Evolutionary conservation across 1,140 invertebrate species (phyloP), one percentile per base, ranked within the genome.

Genomic region (Drosophila eugracilis): DNA sequence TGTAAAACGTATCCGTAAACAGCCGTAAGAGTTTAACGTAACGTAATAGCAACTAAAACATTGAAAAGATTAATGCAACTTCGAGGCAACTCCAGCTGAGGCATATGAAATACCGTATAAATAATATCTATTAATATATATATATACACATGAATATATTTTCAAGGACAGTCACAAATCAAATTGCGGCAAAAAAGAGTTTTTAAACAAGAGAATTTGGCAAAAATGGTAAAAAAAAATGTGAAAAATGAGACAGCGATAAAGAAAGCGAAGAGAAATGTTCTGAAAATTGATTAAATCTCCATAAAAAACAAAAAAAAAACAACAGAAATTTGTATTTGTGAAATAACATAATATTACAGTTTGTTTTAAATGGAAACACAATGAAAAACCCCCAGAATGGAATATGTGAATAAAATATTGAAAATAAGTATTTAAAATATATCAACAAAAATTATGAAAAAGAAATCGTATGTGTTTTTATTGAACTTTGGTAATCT

Each of bases 391-490:
- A 48, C 48, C 58, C 70, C 36, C 45, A 77, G 54, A 77, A 85
- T 73, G 78, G 57, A 83, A 83, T 88, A 88, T 88, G 83, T 88
- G 83, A 88, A 88, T 88, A 88, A 88, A 72, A 88, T 88, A 69
- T 81, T 88, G 62, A 75, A 75, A 49, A 88, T 88, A 88, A 88
- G 83, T 88, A 88, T 88, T 88, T 86, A 88, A 85, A 85, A 86
- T 85, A 85, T 85, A 85, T 85, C 73, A 85, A 85, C 53, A 75
- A 48, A 73, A 86, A 86, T 78, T 77, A 86, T 65, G 57, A 58
- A 84, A 72, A 78, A 53, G 37, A 55, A 45, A 37, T 37, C 32
- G 2, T 14, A 0, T 4, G 30, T 15, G 41, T 58, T 72, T 14
- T 71, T 59, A 67, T 45, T 67, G 14, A 5, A 1, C 9, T 28